Conservation (phyloP, 2,888 invertebrate genomes). For the Callimorpha dominula region DNA sequence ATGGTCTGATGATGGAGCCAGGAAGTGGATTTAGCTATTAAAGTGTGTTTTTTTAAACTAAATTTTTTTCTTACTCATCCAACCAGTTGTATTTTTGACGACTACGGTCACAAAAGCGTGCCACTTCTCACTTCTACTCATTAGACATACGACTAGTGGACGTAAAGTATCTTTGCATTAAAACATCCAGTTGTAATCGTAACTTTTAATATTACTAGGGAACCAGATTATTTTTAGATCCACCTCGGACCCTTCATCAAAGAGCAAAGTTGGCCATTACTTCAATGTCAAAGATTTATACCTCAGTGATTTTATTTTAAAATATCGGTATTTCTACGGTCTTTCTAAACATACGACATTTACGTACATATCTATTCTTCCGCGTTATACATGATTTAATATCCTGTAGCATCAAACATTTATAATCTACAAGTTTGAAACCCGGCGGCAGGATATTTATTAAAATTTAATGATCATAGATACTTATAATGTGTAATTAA, state of each 20-base stretch:
- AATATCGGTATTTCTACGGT: neutral
- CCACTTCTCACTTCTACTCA: too few relatives aligned
- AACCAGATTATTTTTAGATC: neutral
- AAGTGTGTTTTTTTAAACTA: too few relatives aligned
- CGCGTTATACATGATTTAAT: neutral
- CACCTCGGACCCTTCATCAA: neutral
- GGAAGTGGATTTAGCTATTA: too few relatives aligned
- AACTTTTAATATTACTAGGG: neutral
- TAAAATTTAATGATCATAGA: neutral
- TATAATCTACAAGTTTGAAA: neutral
- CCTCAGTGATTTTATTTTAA: neutral
- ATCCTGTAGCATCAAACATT: neutral
- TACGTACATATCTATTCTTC: neutral
- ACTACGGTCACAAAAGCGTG: too few relatives aligned
- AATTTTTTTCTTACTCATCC: too few relatives aligned
- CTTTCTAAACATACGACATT: neutral
- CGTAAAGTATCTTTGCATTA: too few relatives aligned
- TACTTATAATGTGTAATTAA: constrained; percentile 24
- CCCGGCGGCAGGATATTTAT: neutral
- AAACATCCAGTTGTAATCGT: neutral
- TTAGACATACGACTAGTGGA: too few relatives aligned
- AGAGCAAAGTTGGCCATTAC: neutral
- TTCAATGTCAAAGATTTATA: neutral
- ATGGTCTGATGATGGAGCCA: too few relatives aligned
- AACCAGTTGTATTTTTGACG: too few relatives aligned